Evolutionary conservation across 2,113 vertebrate species (phyloP).

Genomic region (Struthidea cinerea): DNA sequence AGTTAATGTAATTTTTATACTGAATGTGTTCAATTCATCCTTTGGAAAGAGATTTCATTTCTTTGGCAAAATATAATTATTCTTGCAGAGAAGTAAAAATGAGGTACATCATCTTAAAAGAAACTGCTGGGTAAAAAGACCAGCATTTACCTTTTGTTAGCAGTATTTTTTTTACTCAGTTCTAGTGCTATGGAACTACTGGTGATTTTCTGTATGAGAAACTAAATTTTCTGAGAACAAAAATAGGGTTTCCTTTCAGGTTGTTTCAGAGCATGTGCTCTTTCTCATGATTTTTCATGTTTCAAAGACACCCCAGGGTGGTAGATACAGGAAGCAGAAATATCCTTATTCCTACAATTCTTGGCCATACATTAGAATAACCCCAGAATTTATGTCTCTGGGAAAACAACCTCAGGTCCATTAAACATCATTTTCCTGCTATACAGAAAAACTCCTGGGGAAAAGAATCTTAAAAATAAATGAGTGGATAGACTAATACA

Average conservation of each 20-base stretch:
- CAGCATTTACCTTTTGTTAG: not conserved
- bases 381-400: not conserved
- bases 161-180: not conserved
- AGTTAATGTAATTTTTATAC: not conserved
- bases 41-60: not conserved
- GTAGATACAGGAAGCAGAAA: not conserved
- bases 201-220: not conserved
- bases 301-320: not conserved
- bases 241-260: not conserved
- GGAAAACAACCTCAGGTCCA: not conserved
- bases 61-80: not conserved
- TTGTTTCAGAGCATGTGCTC: not conserved
- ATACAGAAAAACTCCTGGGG: not conserved
- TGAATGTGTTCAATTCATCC: not conserved
- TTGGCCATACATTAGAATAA: not conserved
- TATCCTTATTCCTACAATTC: not conserved
- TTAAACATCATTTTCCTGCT: not conserved
- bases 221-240: not conserved
- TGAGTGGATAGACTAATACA: not conserved
- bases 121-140: not conserved
- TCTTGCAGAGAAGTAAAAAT: not conserved
- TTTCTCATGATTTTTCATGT: not conserved
- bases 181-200: not conserved
- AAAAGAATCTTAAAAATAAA: constrained; percentile 34
- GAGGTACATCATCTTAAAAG: not conserved